Evolutionary conservation across 2,888 invertebrate genomes (phyloP), one percentile per base, ranked within the genome.

Genomic region (Drosophila ustulata): DNA sequence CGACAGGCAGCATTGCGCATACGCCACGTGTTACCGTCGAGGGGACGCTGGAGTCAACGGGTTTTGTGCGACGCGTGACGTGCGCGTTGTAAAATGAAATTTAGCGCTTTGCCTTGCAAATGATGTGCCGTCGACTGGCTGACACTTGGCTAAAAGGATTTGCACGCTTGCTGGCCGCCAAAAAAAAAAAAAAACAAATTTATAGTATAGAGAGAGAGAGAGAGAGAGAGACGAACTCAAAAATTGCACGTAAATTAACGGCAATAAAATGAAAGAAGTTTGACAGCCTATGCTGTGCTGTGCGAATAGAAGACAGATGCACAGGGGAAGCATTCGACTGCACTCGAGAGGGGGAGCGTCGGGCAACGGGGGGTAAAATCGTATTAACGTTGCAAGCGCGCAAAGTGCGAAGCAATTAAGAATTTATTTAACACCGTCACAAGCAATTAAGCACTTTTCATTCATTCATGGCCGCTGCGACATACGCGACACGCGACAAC

Each of bases 351-450:
- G 11, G 37, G 3, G 9, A 9, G 55, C 3, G 8, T 3, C n/a
- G n/a, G 7, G 32, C 0, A 50, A 55, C 59, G 34, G 41, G 8
- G 58, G 75, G 81, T 41, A 18, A 90, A 91, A 91, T 91, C 89
- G 91, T 90, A 91, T 91, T 91, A 90, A 86, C 82, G 82, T 80
- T 88, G 91, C 88, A 89, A 90, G 87, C 90, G 90, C 90, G 91
- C 89, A 90, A 90, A 91, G 91, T 91, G 91, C 90, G 89, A 91
- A 91, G 89, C 91, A 91, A 91, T 91, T 91, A 91, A 91, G 91
- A 91, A 91, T 91, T 90, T 91, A 91, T 91, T 91, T 91, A 91
- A 91, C 90, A 90, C 90, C 90, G 90, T 91, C 91, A 91, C 91
- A 91, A 91, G 91, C 91, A 91, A 91, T 91, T 91, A 91, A 91